Conservation (phyloP, 2,888 invertebrate genomes). For the Cephus nigrinus region DNA sequence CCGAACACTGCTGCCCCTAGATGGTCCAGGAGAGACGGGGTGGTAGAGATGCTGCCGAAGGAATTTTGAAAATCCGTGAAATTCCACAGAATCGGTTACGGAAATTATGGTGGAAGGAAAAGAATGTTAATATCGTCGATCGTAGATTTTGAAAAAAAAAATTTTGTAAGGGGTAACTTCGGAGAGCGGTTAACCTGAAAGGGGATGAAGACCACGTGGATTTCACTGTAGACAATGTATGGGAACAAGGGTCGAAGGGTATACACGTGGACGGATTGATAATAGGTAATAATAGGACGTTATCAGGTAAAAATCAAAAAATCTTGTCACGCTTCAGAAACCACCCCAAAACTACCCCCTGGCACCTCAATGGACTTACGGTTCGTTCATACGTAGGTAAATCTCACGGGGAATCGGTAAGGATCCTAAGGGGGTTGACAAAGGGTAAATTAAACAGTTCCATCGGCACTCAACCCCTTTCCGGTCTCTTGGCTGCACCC, state of each 20-base stretch:
- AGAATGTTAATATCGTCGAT: neutral
- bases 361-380: neutral
- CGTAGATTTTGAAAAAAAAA: neutral
- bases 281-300: neutral
- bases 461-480: conserved; percentile 38
- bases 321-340: neutral
- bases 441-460: conserved; percentile 49
- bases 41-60: neutral
- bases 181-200: neutral
- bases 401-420: neutral
- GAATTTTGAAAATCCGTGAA: neutral
- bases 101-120: neutral
- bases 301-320: neutral
- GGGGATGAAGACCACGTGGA: neutral
- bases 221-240: neutral
- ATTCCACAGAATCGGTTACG: neutral
- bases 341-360: neutral
- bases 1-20: neutral
- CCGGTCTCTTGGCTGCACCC: conserved; percentile 20
- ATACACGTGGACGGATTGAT: neutral
- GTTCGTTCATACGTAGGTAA: neutral
- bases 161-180: neutral
- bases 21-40: too few relatives aligned
- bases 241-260: neutral
- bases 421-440: conserved; percentile 24